These are phyloP conservation scores for Drosophila recens DNA, from an alignment of 2,888 invertebrate genomes.

Conservation along the genomic window DNA sequence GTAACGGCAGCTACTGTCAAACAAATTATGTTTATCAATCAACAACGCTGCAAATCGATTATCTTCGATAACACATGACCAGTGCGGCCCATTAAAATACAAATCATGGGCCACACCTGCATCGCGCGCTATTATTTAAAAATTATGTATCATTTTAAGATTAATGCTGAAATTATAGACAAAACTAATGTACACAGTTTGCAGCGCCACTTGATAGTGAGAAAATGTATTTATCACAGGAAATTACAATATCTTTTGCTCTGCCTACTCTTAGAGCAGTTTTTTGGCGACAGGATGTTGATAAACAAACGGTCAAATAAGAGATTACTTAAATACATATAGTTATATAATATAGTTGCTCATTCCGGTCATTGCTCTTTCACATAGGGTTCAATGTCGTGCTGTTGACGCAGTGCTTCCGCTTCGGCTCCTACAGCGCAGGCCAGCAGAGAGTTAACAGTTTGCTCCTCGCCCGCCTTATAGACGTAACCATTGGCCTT, in stretches of 20 bases:
- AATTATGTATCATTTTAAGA: neutral
- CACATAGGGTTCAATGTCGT: conserved; percentile 84
- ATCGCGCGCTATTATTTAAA: conserved; percentile 20
- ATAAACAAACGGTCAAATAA: conserved; percentile 33
- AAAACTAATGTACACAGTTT: conserved; percentile 2
- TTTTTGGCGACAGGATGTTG: conserved; percentile 44
- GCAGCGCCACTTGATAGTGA: conserved; percentile 20
- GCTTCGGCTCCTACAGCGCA: conserved; percentile 91
- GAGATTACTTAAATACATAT: conserved; percentile 3
- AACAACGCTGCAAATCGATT: conserved; percentile 30
- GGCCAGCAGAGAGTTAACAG: conserved; percentile 92
- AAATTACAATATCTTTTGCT: conserved; percentile 38
- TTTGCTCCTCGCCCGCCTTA: conserved; percentile 93
- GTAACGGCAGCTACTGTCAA: conserved; percentile 50
- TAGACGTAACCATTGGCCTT: conserved; percentile 96
- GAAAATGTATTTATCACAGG: conserved; percentile 53
- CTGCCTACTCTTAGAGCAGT: conserved; percentile 6
- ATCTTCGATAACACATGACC: conserved; percentile 14
- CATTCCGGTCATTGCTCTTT: conserved; percentile 19
- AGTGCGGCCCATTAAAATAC: conserved; percentile 40
- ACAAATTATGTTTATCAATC: conserved; percentile 17
- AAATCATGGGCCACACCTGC: neutral
- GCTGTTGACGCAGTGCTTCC: conserved; percentile 74
- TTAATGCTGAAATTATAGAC: neutral
- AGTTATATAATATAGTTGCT: neutral